Base-by-base conservation (phyloP, 2,113 vertebrate genomes). In the Tapirus terrestris region DNA sequence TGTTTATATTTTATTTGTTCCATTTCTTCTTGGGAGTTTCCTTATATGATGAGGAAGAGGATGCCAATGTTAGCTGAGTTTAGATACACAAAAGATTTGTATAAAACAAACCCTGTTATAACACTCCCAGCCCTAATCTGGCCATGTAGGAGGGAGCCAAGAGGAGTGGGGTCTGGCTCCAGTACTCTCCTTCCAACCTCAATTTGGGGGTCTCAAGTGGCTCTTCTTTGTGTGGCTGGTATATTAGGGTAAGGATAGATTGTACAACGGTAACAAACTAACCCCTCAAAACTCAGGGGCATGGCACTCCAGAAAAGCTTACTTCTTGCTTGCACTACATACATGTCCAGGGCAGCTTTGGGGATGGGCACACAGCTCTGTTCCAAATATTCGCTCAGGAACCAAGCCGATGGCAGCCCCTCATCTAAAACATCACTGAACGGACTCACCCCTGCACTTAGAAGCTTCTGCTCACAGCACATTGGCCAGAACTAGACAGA, bases 1-100 rank as follows among this genome's bases (percentile, higher is more conserved):
- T 20, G 29, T 70, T 86, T 27, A 5, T 80, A 58, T 89, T 36
- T 84, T 83, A 83, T n/a, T 84, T 56, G 33, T 83, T 73, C 29
- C 48, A 45, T 81, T 76, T 91, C 39, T 95, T 91, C 43, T 81
- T 63, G 56, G 86, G n/a, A 76, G 43, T 90, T 93, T 95, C 86
- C 91, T 76, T 87, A 70, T 81, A 61, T 81, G 36, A 45, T 29
- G 45, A 94, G n/a, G 23, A 68, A 70, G n/a, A 70, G 9, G 31
- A 63, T 70, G 53, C 23, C 6, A 29, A 2, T 65, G 31, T 94
- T 89, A 79, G 17, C 70, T 21, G 61, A 58, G 29, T 77, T 91
- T 53, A 83, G 25, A 83, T 83, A 82, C 4, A 25, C 77, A 53
- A 76, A 48, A 16, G 7, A 18, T 87, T 53, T 76, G 6, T 53